These are phyloP conservation scores for Beaufortia kweichowensis DNA, from an alignment of 2,113 vertebrate species.

Conservation along the genomic window DNA sequence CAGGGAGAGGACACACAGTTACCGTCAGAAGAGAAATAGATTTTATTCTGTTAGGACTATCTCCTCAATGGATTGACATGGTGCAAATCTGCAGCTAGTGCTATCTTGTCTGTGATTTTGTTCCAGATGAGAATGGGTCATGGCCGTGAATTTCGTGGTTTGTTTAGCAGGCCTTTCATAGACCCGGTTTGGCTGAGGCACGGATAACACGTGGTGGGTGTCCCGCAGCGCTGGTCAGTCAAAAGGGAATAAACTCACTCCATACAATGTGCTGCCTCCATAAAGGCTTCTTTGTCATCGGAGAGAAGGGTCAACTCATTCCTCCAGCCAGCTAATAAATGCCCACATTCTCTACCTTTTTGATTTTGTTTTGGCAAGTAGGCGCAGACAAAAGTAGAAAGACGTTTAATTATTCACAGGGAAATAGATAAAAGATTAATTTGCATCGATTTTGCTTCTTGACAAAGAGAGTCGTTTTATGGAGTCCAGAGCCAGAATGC, in stretches of 20 bases:
- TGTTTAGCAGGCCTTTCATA: conserved; percentile 65
- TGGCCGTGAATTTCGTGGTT: conserved; percentile 59
- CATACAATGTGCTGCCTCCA: conserved; percentile 68
- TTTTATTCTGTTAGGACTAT: not conserved
- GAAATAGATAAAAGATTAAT: conserved; percentile 79
- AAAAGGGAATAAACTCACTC: conserved; percentile 66
- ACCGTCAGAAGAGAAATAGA: not conserved
- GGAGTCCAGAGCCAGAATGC: conserved; percentile 58
- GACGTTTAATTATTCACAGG: conserved; percentile 74
- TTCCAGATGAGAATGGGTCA: conserved; percentile 53
- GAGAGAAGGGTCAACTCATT: conserved; percentile 74
- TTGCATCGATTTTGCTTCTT: conserved; percentile 77
- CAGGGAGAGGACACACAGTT: not conserved
- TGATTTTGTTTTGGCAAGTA: conserved; percentile 72
- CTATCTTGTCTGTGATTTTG: conserved; percentile 42
- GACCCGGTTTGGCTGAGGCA: conserved; percentile 67
- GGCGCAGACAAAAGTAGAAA: conserved; percentile 73
- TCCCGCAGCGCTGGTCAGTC: conserved; percentile 78
- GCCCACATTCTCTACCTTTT: conserved; percentile 74
- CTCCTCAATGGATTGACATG: conserved; percentile 44
- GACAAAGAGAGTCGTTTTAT: conserved; percentile 74
- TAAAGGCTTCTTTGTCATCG: conserved; percentile 77
- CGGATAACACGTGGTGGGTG: conserved; percentile 67
- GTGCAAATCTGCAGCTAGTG: conserved; percentile 45
- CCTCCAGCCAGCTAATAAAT: conserved; percentile 73